These are phyloP conservation scores for Isotomurus palustris DNA, from an alignment of 2,888 invertebrate genomes.

Conservation along the genomic window DNA sequence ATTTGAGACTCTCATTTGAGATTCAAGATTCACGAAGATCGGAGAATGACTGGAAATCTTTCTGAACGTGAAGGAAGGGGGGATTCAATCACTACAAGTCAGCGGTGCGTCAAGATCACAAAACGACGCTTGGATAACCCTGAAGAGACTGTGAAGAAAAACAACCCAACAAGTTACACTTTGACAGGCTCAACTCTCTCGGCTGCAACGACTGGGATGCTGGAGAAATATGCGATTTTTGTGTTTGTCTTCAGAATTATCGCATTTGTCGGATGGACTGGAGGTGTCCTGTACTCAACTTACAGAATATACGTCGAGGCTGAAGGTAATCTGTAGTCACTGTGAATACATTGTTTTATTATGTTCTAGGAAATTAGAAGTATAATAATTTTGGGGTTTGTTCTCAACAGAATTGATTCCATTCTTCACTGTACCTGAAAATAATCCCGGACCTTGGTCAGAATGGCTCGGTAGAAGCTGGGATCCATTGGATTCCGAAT, in stretches of 20 bases:
- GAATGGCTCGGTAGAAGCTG: slow-evolving; percentile 56
- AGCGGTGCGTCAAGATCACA: too few species aligned
- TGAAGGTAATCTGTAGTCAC: slow-evolving; percentile 52
- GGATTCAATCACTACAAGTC: too few species aligned
- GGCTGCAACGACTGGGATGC: too few species aligned
- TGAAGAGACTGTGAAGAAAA: too few species aligned
- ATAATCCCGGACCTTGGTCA: slow-evolving; percentile 55
- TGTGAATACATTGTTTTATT: slow-evolving; percentile 1
- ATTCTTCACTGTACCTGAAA: slow-evolving; percentile 48
- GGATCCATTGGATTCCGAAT: slow-evolving; percentile 68
- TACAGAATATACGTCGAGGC: slow-evolving; percentile 56
- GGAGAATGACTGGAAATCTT: too few species aligned
- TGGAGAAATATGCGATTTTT: not conserved
- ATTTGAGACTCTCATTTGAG: too few species aligned
- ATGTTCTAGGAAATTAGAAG: not conserved
- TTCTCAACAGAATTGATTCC: not conserved
- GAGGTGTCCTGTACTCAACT: slow-evolving; percentile 57
- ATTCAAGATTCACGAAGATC: too few species aligned
- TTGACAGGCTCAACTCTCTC: not conserved
- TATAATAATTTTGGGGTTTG: not conserved
- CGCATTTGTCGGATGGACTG: slow-evolving; percentile 57
- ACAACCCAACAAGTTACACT: not conserved
- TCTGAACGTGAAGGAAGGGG: too few species aligned
- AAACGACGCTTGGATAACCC: too few species aligned
- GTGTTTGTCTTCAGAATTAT: slow-evolving; percentile 33